Base-by-base conservation (phyloP, 2,888 invertebrate genomes). In the Melanchra persicariae region DNA sequence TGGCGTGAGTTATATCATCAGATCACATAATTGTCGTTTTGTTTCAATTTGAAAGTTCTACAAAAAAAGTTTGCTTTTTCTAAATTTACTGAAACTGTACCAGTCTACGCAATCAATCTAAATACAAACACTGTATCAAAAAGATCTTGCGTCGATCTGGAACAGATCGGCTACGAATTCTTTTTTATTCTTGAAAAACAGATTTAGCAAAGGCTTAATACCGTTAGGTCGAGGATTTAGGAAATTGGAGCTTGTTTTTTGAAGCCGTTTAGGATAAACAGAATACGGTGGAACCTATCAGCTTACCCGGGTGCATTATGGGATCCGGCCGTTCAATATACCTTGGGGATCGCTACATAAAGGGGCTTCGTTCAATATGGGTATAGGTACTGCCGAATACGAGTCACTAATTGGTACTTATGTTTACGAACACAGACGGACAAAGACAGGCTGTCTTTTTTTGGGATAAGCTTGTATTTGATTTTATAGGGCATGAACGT, bases 231-330 rank as follows among this genome's bases (percentile, higher is more conserved):
- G 59, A 70, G 81, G 65, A 58, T 78, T 82, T 52, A 70, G 82
- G 62, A 82, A 70, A 81, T 81, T 70, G 66, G 37, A 70, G 52
- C 37, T 55, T 70, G 70, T 81, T 81, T 81, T 78, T 58, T 58
- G 61, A 65, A 77, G 57, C 47, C 34, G 12, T 66, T 81, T 81
- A 52, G 40, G 43, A 77, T 66, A 78, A 69, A 79, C 60, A 67
- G 61, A 82, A 73, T 79, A 78, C 66, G 68, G 51, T 63, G 59
- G 68, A 63, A 61, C 68, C 64, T 73, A 73, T 79, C 68, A 58
- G 63, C 71, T 77, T 82, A 79, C 61, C 47, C 60, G 51, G 52
- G 26, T 79, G 65, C 62, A 67, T 60, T 67, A 77, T 81, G 78
- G 58, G 63, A 69, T 70, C 26, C 58, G 51, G 49, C 55, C 54